Evolutionary conservation across 2,888 invertebrate species (phyloP), one percentile per base, ranked within the genome.

Genomic region (Ryuthela nishihirai): DNA sequence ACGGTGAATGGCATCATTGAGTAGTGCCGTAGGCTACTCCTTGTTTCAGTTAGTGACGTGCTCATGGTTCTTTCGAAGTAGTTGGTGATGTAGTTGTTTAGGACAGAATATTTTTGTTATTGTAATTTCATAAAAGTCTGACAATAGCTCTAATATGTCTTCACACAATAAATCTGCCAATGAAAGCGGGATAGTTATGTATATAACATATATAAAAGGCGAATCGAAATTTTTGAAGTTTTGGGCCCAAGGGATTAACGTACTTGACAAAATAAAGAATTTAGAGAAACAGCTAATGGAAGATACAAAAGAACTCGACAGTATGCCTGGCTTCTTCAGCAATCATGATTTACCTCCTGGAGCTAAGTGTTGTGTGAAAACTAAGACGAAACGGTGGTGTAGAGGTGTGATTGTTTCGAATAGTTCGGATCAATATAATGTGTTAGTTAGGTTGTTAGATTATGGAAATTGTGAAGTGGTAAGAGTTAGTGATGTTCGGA

Each of bases 391-490:
- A 23, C n/a, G 15, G 3, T 62, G 56, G 53, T 54, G 38, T 43
- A 32, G 62, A 25, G 62, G 53, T 20, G 32, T 34, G 6, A n/a
- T n/a, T n/a, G n/a, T n/a, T n/a, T n/a, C n/a, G n/a, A n/a, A n/a
- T n/a, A n/a, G n/a, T n/a, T n/a, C n/a, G n/a, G n/a, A n/a, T n/a
- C n/a, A n/a, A n/a, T n/a, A n/a, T n/a, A n/a, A n/a, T n/a, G 58
- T 58, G 1, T 12, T 46, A 15, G 46, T 46, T 21, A n/a, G 24
- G 21, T 43, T 54, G 5, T 29, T 58, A 12, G 62, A 62, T 42
- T 62, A 62, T 24, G 62, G 62, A 15, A 41, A 46, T 29, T 45
- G 42, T 39, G 62, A 53, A 32, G 15, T 25, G 9, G 20, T 58
- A n/a, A 24, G 32, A 1, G 38, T 49, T 32, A 23, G 21, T 2